Evolutionary conservation across 1,140 invertebrate genomes (phyloP).

Genomic region (Andricus grossulariae): DNA sequence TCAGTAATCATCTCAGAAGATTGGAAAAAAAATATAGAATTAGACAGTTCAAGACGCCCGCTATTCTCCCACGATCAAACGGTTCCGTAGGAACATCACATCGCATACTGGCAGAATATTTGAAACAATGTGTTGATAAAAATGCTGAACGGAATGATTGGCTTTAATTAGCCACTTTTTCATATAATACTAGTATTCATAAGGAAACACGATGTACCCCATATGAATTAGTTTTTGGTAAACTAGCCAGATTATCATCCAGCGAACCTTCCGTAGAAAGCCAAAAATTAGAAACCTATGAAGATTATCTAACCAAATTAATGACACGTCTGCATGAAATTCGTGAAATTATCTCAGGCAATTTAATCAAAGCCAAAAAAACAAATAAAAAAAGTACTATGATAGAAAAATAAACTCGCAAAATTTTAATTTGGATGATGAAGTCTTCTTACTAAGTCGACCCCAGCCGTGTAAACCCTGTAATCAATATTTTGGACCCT

Average conservation of each 20-base stretch:
- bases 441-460: conserved; percentile 10
- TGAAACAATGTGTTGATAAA: too few relatives aligned
- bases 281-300: too few relatives aligned
- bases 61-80: too few relatives aligned
- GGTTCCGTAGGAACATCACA: conserved; percentile 36
- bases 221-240: too few relatives aligned
- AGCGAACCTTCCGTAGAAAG: background rate
- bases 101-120: conserved; percentile 25
- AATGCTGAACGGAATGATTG: too few relatives aligned
- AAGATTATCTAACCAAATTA: too few relatives aligned
- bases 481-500: background rate
- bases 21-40: conserved; percentile 32
- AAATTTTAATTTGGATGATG: too few relatives aligned
- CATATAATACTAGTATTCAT: too few relatives aligned
- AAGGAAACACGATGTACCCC: conserved; percentile 2
- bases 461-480: background rate
- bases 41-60: conserved; percentile 1
- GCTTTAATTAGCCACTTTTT: too few relatives aligned
- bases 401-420: too few relatives aligned
- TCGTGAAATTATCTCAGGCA: background rate
- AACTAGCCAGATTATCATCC: background rate
- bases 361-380: conserved; percentile 10
- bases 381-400: conserved; percentile 12
- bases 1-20: too few relatives aligned
- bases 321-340: too few relatives aligned